Conservation (phyloP, 2,888 invertebrate genomes). For the Netelia inedita region DNA sequence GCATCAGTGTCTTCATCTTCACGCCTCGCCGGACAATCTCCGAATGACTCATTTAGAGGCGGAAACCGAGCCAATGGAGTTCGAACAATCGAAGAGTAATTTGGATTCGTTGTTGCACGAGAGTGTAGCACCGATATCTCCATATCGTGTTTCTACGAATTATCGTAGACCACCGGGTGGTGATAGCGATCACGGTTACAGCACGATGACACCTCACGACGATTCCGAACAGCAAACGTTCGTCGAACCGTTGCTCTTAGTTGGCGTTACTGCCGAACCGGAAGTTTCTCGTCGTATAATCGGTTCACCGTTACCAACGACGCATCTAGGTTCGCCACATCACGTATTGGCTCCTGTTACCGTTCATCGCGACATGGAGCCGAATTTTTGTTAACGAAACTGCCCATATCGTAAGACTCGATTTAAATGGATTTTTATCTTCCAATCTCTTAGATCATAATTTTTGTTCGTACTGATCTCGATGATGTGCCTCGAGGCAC, state of each 20-base stretch:
- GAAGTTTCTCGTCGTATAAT: constrained; percentile 74
- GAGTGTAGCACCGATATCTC: constrained; percentile 91
- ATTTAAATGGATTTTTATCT: neutral
- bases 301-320: constrained; percentile 86
- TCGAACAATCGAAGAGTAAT: constrained; percentile 82
- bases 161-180: constrained; percentile 92
- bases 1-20: constrained; percentile 84
- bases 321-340: constrained; percentile 87
- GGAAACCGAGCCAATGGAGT: constrained; percentile 87
- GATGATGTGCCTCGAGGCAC: constrained; percentile 47
- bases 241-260: constrained; percentile 85
- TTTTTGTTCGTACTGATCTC: constrained; percentile 57
- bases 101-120: constrained; percentile 90
- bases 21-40: constrained; percentile 87
- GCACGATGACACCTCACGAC: constrained; percentile 97
- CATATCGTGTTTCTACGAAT: constrained; percentile 94
- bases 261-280: constrained; percentile 78
- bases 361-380: constrained; percentile 95
- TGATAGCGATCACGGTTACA: constrained; percentile 97
- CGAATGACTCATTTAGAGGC: constrained; percentile 91
- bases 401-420: neutral
- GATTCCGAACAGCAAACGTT: constrained; percentile 94
- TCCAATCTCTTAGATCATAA: neutral
- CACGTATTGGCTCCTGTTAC: constrained; percentile 94
- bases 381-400: constrained; percentile 86